A percentile compares a stretch with the other conserved stretches of the same genome.
These are phyloP conservation scores for Platichthys flesus DNA, from an alignment of 2,113 vertebrate species.

Conservation along the genomic window DNA sequence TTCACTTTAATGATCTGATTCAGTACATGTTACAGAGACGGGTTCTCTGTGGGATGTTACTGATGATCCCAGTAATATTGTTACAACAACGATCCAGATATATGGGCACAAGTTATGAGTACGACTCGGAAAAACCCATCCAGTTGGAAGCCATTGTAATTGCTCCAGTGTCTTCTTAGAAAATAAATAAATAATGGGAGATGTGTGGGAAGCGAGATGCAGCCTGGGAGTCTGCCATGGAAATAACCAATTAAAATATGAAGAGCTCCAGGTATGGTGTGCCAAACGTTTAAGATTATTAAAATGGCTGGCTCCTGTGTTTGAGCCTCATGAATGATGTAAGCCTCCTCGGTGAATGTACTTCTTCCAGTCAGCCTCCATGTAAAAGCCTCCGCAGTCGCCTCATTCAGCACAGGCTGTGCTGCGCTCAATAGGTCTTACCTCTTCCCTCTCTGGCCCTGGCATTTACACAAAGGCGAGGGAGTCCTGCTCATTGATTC, in stretches of 20 bases:
- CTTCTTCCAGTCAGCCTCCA: not conserved
- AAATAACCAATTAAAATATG: constrained; percentile 13
- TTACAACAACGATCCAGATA: not conserved
- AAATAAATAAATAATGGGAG: not conserved
- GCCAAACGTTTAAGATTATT: not conserved
- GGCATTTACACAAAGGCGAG: constrained; percentile 13
- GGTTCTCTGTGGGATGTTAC: not conserved
- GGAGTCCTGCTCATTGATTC: constrained; percentile 1
- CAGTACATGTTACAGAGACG: no score
- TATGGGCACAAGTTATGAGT: not conserved
- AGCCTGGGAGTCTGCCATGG: not conserved
- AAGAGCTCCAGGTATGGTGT: constrained; percentile 10
- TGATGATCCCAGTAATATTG: not conserved
- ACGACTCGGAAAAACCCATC: not conserved
- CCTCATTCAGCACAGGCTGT: constrained; percentile 14
- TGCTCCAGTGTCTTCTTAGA: not conserved
- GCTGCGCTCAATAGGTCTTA: constrained; percentile 16
- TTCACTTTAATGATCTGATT: no score
- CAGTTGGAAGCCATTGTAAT: not conserved
- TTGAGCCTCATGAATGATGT: constrained; percentile 16
- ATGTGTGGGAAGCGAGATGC: not conserved
- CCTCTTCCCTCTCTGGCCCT: constrained; percentile 16
- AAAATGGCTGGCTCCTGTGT: not conserved
- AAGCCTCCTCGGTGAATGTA: constrained; percentile 9
- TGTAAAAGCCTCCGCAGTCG: constrained; percentile 15